phyloP scores from a whole-genome alignment of 2,113 vertebrate species.

The Rhinoderma darwinii region DNA sequence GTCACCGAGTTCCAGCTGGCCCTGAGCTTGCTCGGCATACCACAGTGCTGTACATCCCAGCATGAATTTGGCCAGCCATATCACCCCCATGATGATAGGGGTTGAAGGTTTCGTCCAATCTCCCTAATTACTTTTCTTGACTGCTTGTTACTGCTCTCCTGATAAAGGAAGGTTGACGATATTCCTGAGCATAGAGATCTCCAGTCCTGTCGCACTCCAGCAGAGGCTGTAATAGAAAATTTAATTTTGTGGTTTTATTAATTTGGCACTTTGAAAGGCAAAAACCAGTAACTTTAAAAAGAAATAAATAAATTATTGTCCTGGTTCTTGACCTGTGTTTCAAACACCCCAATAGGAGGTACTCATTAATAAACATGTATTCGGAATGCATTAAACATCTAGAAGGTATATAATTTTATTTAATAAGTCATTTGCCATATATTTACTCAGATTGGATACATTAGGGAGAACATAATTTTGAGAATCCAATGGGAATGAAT shows the following conservation, averaged over 20 bases:
- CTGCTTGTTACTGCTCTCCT: slow-evolving; percentile 54
- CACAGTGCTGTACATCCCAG: slow-evolving; percentile 80
- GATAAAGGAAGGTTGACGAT: slow-evolving; percentile 52
- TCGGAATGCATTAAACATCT: too few species aligned
- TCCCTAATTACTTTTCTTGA: slow-evolving; percentile 39
- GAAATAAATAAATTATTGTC: too few species aligned
- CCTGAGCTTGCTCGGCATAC: slow-evolving; percentile 66
- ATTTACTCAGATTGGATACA: too few species aligned
- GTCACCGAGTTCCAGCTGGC: slow-evolving; percentile 72
- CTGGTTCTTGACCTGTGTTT: too few species aligned
- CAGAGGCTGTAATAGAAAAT: slow-evolving; percentile 43
- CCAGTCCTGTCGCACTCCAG: slow-evolving; percentile 52
- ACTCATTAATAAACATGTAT: too few species aligned
- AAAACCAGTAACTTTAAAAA: too few species aligned
- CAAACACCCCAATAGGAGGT: too few species aligned
- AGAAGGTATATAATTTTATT: too few species aligned
- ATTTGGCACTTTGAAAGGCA: neutral
- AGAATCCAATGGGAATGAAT: neutral
- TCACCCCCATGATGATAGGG: slow-evolving; percentile 71
- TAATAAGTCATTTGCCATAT: too few species aligned
- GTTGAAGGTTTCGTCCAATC: neutral
- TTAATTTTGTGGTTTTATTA: neutral
- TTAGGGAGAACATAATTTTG: neutral
- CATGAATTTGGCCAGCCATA: slow-evolving; percentile 78
- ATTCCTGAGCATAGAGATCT: slow-evolving; percentile 35